Evolutionary conservation across 2,888 invertebrate species (phyloP), one percentile per base, ranked within the genome.

Genomic region (Caenorhabditis sulstoni): DNA sequence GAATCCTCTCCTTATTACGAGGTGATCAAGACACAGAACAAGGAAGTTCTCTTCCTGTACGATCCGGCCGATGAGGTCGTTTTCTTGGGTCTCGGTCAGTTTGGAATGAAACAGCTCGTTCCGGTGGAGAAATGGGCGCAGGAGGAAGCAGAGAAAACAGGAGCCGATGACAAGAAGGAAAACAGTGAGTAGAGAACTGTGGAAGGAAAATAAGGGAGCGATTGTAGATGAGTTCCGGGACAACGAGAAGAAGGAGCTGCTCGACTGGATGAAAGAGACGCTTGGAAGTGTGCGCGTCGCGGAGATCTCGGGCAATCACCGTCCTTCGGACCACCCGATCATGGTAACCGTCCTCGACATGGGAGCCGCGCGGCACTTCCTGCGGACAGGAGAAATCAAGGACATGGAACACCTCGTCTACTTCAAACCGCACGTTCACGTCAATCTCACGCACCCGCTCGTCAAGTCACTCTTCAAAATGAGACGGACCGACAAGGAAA

Each of bases 1-100:
- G 95, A 96, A 91, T 93, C 94, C 0, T 97, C 97, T 0, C 97
- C 98, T 0, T 98, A 98, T 91, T 95, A 94, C 88, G 98, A 98
- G 92, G 94, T 95, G 12, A 92, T 98, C 16, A 95, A 95, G 90
- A 94, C 94, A 90, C 94, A 94, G 61, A 94, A 95, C 85, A 93
- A 95, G 5, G 96, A 97, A 92, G 97, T 98, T 0, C 91, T 98
- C 14, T 98, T 96, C 92, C 95, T 97, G 89, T 97, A 95, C 88
- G 97, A 98, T 90, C 94, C 95, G n/a, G 96, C 97, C 87, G 98
- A 99, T 91, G 98, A 98, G 91, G 81, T 88, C 9, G 88, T 88
- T 0, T 86, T 88, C 75, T 92, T 98, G 64, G 96, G 97, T 3
- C 92, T 98, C 20, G 93, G 96, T 93, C 96, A 95, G 90, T 98